Evolutionary conservation across 2,797 vertebrate genomes (phyloP), one percentile per base, ranked within the genome.

Genomic region (Limosa lapponica): DNA sequence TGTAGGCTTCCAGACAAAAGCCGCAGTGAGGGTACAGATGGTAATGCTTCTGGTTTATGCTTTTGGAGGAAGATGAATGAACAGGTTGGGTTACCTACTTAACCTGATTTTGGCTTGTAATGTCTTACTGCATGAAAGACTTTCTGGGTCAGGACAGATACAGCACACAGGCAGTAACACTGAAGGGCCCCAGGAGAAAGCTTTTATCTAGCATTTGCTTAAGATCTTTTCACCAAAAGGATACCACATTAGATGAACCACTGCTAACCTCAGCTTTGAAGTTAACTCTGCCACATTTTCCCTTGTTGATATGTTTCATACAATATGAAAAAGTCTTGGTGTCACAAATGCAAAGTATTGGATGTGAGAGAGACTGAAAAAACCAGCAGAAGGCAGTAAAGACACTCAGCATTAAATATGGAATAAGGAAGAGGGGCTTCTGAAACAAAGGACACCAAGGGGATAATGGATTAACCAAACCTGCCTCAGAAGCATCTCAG

Each of bases 61-160:
- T 67, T 93, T 83, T 88, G 61, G 61, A 91, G 15, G 8, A 80
- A n/a, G 51, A 81, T 54, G 61, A 90, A 83, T n/a, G 43, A 90
- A 80, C 69, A 89, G 49, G 48, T n/a, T 91, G 70, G 36, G 57
- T 54, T 72, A 90, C 65, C 82, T 90, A 62, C 81, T 93, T 94
- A 90, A 86, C 43, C 27, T 43, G 30, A 34, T 62, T 95, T 91
- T 57, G 65, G 69, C 77, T 86, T 54, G 54, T 52, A 81, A 94
- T 30, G 8, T 65, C 62, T 83, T 91, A 71, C 70, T 46, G 90
- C 82, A 88, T 82, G 67, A 79, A 88, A 87, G 82, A 62, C 54
- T 95, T 95, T 94, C 92, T 89, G 66, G 88, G 95, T 91, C 90
- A 95, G 64, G 65, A 57, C 16, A 75, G 61, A 77, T 3, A 61